Base-by-base conservation (phyloP, 2,888 invertebrate species). In the Pterostichus madidus region DNA sequence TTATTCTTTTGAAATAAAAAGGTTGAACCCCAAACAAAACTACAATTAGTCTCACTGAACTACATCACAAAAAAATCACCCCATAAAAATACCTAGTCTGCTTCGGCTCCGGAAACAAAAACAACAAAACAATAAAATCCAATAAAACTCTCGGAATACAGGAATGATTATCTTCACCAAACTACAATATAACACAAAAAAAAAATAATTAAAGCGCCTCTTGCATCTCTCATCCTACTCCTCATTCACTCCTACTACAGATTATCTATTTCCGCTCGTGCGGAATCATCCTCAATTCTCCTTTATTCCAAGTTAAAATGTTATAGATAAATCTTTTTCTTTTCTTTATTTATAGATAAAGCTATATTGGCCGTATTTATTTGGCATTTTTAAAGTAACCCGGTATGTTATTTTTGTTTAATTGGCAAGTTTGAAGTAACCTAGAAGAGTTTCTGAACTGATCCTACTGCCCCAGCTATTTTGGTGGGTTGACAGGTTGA, bases 121-220 rank as follows among this genome's bases (percentile, higher is more conserved):
- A 64, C 61, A 61, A 61, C 64, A 64, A 64, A 64, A 64, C 64
- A 64, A 64, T 64, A 35, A 64, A 64, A 64, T 64, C 64, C 64
- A 64, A 64, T 64, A 64, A 64, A 64, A 64, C 35, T 64, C 64
- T 35, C 32, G 13, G 35, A 64, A 64, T 64, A 64, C 64, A 64
- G 35, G 64, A 64, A 64, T 35, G 64, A 64, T 64, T 64, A 64
- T 64, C 64, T 64, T 64, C 64, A 64, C 32, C 32, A 35, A 64
- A 64, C 64, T 39, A 64, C 64, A 64, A 64, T n/a, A 32, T 32
- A 64, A 64, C 64, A 64, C 64, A 32, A 64, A 64, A 64, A 64
- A 64, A 64, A 64, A 64, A 64, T 64, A 64, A 64, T 64, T 35
- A 64, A 11, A 64, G n/a, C 31, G 13, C 7, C 13, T 39, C 35